These are phyloP conservation scores for Aviceda subcristata DNA, from an alignment of 2,113 vertebrate species.

Conservation along the genomic window DNA sequence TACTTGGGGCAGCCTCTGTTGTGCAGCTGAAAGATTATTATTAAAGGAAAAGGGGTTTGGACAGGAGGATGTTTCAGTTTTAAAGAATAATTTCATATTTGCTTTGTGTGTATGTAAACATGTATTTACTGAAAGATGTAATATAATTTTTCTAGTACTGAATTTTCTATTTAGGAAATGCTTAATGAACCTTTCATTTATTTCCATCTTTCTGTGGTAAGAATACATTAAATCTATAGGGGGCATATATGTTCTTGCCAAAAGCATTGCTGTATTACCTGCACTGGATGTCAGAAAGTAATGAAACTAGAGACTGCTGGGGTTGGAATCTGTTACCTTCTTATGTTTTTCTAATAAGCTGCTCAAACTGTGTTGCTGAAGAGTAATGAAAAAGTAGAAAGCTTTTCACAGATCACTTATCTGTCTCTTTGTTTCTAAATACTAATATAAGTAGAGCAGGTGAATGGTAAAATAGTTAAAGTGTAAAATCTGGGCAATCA, in stretches of 20 bases:
- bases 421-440: conserved; percentile 51
- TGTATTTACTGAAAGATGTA: not conserved
- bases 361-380: conserved; percentile 22
- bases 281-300: conserved; percentile 23
- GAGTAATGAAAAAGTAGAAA: conserved; percentile 47
- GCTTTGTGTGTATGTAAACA: not conserved
- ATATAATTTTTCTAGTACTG: not conserved
- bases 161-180: not conserved
- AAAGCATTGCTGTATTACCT: not conserved
- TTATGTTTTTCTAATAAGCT: conserved; percentile 66
- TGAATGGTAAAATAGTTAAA: conserved; percentile 66
- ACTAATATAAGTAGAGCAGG: not conserved
- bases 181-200: not conserved
- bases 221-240: conserved; percentile 13
- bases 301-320: conserved; percentile 25
- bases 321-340: conserved; percentile 34
- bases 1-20: not conserved
- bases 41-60: not conserved
- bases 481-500: conserved; percentile 39
- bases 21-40: not conserved
- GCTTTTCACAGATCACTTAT: conserved; percentile 60
- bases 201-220: not conserved
- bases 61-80: not conserved
- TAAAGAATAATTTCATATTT: not conserved
- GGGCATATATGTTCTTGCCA: conserved; percentile 5